Evolutionary conservation across 2,888 invertebrate genomes (phyloP).

Genomic region (Lumbricus terrestris): DNA sequence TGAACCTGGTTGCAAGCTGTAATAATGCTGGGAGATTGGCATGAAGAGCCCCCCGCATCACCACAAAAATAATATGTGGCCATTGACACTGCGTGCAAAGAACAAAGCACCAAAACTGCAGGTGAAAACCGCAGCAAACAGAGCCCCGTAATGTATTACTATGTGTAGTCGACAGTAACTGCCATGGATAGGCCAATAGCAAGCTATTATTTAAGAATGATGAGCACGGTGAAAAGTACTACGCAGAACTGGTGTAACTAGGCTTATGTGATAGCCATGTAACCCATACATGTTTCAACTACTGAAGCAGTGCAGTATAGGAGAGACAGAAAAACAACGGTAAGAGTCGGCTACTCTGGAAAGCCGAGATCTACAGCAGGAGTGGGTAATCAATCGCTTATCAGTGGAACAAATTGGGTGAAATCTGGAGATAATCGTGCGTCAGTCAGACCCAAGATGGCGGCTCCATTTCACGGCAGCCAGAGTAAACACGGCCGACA

Average conservation of each 20-base stretch:
- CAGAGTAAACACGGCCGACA: background rate
- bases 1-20: no score
- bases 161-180: background rate
- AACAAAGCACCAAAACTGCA: background rate
- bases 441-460: background rate
- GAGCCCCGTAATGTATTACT: background rate
- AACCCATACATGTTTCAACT: no score
- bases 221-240: background rate
- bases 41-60: no score
- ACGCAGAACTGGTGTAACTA: background rate
- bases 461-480: constrained; percentile 3
- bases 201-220: background rate
- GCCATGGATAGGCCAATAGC: background rate
- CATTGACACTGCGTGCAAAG: no score
- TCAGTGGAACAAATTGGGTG: background rate
- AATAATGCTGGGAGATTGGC: no score
- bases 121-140: background rate
- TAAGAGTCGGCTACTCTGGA: background rate
- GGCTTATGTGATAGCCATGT: background rate
- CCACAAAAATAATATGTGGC: no score
- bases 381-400: background rate
- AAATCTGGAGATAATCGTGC: background rate
- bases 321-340: background rate
- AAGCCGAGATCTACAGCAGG: background rate
- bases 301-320: background rate